These are phyloP conservation scores for Psittacula cyanocephala DNA, from an alignment of 2,113 vertebrate species.

Conservation along the genomic window DNA sequence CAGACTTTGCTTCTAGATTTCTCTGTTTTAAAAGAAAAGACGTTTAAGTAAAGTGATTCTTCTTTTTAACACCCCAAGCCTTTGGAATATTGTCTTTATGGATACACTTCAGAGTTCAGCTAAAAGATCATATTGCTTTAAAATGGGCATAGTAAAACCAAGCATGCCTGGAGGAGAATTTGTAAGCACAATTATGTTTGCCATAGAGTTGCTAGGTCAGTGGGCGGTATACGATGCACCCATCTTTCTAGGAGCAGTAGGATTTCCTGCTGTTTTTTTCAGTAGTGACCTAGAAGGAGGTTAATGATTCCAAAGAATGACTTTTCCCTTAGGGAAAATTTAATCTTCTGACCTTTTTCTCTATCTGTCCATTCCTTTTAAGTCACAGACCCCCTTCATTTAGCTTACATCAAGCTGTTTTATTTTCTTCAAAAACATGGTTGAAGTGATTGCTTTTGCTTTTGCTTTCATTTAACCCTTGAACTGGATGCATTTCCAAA, in stretches of 20 bases:
- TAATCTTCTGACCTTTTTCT: slow-evolving; percentile 80
- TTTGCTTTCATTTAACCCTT: slow-evolving; percentile 77
- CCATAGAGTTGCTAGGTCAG: slow-evolving; percentile 62
- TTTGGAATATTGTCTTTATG: slow-evolving; percentile 21
- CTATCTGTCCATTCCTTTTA: slow-evolving; percentile 81
- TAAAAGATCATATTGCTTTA: slow-evolving; percentile 67
- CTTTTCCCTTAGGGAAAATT: slow-evolving; percentile 81
- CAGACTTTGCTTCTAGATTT: neutral
- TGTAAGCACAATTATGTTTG: slow-evolving; percentile 46
- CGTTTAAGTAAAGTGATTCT: neutral
- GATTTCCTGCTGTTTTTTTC: slow-evolving; percentile 77
- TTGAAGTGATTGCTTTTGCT: slow-evolving; percentile 75
- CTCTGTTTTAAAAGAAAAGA: neutral
- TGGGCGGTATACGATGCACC: slow-evolving; percentile 66
- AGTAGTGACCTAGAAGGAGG: slow-evolving; percentile 80
- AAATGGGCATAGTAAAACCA: slow-evolving; percentile 64
- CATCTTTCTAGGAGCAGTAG: slow-evolving; percentile 68
- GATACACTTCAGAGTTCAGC: slow-evolving; percentile 60
- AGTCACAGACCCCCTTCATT: slow-evolving; percentile 76
- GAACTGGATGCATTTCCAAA: slow-evolving; percentile 66
- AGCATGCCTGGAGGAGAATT: slow-evolving; percentile 60
- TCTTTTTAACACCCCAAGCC: neutral
- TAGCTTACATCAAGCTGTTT: slow-evolving; percentile 77
- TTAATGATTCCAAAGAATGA: slow-evolving; percentile 82
- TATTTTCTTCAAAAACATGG: slow-evolving; percentile 79